These are phyloP conservation scores for Tadarida brasiliensis DNA, from an alignment of 2,797 vertebrate species.

Conservation along the genomic window DNA sequence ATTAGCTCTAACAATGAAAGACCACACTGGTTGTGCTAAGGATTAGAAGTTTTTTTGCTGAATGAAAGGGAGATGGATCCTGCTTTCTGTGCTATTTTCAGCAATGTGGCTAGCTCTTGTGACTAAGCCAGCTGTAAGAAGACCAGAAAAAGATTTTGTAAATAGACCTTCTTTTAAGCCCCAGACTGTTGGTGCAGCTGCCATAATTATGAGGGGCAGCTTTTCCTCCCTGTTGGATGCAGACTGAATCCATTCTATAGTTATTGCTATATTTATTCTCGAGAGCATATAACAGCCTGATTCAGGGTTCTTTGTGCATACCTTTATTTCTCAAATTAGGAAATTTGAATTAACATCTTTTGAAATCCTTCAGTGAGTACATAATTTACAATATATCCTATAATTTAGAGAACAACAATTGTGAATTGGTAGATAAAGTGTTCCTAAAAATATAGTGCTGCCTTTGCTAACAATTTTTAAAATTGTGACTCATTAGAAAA, in stretches of 20 bases:
- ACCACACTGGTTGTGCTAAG: conserved; percentile 80
- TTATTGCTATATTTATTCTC: conserved; percentile 55
- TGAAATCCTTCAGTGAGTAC: conserved; percentile 54
- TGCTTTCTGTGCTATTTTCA: conserved; percentile 84
- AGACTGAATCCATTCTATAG: conserved; percentile 70
- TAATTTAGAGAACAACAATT: conserved; percentile 55
- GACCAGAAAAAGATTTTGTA: conserved; percentile 83
- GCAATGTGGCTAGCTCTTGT: conserved; percentile 79
- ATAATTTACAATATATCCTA: conserved; percentile 34
- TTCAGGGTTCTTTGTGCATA: conserved; percentile 74
- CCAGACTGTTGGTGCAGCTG: conserved; percentile 80
- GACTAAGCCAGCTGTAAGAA: conserved; percentile 77
- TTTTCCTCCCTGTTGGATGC: conserved; percentile 67
- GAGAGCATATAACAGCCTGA: conserved; percentile 67
- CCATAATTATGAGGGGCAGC: conserved; percentile 74
- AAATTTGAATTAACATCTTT: conserved; percentile 44
- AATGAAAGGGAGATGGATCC: conserved; percentile 84
- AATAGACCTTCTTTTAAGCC: conserved; percentile 80
- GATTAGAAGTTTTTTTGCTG: conserved; percentile 84
- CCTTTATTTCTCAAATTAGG: conserved; percentile 68
- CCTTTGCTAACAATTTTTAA: background rate
- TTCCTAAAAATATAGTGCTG: conserved; percentile 39
- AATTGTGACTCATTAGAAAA: conserved; percentile 54
- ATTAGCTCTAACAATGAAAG: conserved; percentile 86
- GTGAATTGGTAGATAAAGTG: conserved; percentile 43